Base-by-base conservation (phyloP, 2,797 vertebrate genomes). In the Platalea minor region DNA sequence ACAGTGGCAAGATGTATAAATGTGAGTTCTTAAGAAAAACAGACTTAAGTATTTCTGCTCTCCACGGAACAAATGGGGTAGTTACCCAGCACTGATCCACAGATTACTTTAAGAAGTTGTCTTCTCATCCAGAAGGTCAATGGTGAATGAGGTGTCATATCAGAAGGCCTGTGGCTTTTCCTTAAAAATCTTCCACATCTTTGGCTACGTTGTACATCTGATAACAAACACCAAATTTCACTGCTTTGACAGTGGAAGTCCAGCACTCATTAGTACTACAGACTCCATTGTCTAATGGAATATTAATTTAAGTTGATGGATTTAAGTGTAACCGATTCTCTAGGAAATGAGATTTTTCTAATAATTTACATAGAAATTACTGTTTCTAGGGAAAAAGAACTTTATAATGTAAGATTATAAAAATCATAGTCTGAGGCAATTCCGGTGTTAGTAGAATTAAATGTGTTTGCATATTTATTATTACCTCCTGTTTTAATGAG, bases 61-160 rank as follows among this genome's bases (percentile, higher is more conserved):
- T 25, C 25, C 59, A 28, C 33, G 54, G 80, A 93, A 82, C 46
- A 82, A 61, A 29, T 26, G 17, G n/a, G 17, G 25, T 60, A 37
- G 20, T 51, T 94, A 70, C n/a, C 39, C 25, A 31, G 29, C 33
- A 80, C 59, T 70, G 35, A 85, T 93, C 48, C 78, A 86, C 60
- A 72, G 53, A 43, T 63, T 59, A 26, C 50, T 85, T 87, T 46
- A 50, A 68, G 63, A 75, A 18, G 15, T 77, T 24, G 35, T 94
- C 72, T 93, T 94, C 63, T 96, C 85, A 88, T 96, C 96, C 97
- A 95, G 96, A 97, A 96, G 80, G 87, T 94, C 96, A 94, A 15
- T 69, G 88, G 72, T 95, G 60, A 93, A 89, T 51, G 68, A 85
- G 8, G 9, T 67, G 25, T 87, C 39, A 5, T 78, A 26, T 28